These are phyloP conservation scores for Falco cherrug DNA, from an alignment of 2,797 vertebrate genomes.

Conservation along the genomic window DNA sequence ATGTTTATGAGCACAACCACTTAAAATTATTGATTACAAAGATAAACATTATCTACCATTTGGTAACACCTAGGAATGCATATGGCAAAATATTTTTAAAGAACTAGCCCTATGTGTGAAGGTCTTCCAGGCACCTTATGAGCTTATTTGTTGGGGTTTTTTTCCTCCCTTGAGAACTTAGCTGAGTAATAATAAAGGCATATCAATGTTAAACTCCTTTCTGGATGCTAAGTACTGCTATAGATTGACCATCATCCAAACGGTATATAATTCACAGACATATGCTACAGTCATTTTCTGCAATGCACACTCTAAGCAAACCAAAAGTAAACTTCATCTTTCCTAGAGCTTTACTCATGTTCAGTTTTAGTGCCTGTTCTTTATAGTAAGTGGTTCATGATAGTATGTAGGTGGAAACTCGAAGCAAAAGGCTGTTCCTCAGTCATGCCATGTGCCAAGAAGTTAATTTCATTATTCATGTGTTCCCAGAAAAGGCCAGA, in stretches of 20 bases:
- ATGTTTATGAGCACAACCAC: neutral
- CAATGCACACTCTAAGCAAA: neutral
- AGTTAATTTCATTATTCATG: slow-evolving; percentile 6
- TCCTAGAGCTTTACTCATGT: neutral
- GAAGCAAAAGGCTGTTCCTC: neutral
- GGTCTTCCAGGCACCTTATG: neutral
- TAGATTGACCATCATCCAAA: neutral
- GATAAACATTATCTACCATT: neutral
- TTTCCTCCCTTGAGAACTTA: neutral
- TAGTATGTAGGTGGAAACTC: neutral
- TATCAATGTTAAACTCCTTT: neutral
- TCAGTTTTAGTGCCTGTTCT: neutral
- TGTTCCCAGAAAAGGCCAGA: slow-evolving; percentile 13
- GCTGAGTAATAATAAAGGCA: neutral
- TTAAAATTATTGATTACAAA: neutral
- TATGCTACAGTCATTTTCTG: neutral
- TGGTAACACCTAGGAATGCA: neutral
- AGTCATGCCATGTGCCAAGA: neutral
- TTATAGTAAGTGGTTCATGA: neutral
- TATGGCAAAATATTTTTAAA: neutral
- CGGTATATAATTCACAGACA: neutral
- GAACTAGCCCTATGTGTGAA: neutral
- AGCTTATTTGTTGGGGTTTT: neutral
- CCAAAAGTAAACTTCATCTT: neutral
- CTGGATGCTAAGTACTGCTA: neutral